phyloP scores from a whole-genome alignment of 1,140 invertebrate species.

The Lucilia cuprina region DNA sequence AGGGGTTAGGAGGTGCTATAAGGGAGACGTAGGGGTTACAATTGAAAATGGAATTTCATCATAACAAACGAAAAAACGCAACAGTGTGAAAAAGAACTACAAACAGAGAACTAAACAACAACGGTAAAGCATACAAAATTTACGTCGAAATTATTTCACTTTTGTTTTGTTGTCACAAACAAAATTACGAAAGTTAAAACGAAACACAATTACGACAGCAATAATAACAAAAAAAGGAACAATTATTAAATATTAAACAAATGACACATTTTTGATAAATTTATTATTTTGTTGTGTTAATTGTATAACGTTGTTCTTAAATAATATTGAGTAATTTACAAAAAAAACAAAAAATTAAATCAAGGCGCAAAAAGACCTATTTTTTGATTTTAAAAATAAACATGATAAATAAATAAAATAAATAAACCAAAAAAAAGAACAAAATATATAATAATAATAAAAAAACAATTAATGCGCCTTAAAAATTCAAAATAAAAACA shows the following conservation, averaged over 20 bases:
- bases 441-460: neutral
- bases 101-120: neutral
- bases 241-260: neutral
- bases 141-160: neutral
- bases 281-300: neutral
- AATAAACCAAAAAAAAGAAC: neutral
- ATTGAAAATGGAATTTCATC: conserved; percentile 5
- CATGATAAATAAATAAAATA: neutral
- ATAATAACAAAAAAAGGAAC: neutral
- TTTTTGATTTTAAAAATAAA: neutral
- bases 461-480: neutral
- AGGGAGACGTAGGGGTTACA: neutral
- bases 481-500: conserved; percentile 8
- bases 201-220: neutral
- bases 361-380: conserved; percentile 8
- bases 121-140: neutral
- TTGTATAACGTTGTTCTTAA: neutral
- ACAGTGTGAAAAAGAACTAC: conserved; percentile 4
- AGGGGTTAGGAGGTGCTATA: neutral
- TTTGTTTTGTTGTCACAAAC: neutral
- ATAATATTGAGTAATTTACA: neutral
- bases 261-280: neutral
- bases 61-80: conserved; percentile 1
- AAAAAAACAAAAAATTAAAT: neutral
- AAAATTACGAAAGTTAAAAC: neutral